Evolutionary conservation across 2,888 invertebrate species (phyloP), one percentile per base, ranked within the genome.

Genomic region (Eueremaeus valkanovi): DNA sequence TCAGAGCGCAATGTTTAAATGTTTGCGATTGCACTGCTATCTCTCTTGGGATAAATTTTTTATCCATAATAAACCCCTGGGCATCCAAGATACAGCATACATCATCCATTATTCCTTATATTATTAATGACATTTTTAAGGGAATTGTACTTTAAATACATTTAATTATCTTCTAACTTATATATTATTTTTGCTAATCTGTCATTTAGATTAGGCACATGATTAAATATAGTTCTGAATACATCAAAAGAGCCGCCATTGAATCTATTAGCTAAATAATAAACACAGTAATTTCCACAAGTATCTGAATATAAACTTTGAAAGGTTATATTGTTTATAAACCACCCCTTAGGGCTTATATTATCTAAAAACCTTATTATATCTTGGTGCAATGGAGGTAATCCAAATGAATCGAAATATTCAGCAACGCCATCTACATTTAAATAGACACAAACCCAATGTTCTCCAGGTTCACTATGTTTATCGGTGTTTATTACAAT

Each of bases 331-430:
- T 3, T 16, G 24, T 58, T 58, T 5, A 24, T 24, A 58, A 16
- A 58, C 58, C 29, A 58, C 24, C 58, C 58, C 3, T 58, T 9
- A 24, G 58, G 21, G 16, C 58, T 27, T 8, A 27, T 24, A 5
- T 11, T 3, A 58, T 24, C 2, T 24, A 58, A 3, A 58, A 58
- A 58, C 3, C 24, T 8, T 3, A 58, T 58, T 24, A 58, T 27
- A 6, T 58, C 58, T 58, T 49, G 6, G 16, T 49, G 45, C 3
- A 49, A 24, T 24, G 75, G 73, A 31, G 76, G 72, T 24, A 73
- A 31, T 40, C 75, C 78, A 36, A 68, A 78, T 18, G 73, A 75
- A 61, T 78, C 58, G 21, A 78, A 75, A 27, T 76, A 78, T n/a
- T n/a, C n/a, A n/a, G n/a, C n/a, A 18, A 75, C 74, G 72, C 21